Base-by-base conservation (phyloP, 1,140 invertebrate genomes). In the Reticulitermes speratus region DNA sequence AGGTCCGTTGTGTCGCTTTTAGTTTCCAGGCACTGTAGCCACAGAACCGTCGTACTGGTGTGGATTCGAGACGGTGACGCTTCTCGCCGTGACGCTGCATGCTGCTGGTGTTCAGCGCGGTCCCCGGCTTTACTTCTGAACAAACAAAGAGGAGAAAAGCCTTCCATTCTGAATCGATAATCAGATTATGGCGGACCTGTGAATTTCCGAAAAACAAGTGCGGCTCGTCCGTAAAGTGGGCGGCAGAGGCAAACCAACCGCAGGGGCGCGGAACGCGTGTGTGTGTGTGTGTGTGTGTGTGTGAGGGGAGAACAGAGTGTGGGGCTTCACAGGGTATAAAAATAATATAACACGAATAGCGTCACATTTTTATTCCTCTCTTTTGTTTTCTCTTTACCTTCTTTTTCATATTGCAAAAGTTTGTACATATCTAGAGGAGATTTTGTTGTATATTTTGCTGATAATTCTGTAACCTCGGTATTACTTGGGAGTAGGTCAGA, bases 81-180 rank as follows among this genome's bases (percentile, higher is more conserved):
- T 30, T 2, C 14, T 55, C 65, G 65, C 65, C 25, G 65, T 30
- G 65, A 75, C 65, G 65, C 65, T 75, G 65, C n/a, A 75, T 30
- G n/a, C 65, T 65, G 19, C 2, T 65, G 59, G 59, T 65, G 59
- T 65, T 65, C 59, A 65, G 59, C 21, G 65, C n/a, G 65, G 65
- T 75, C 65, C 65, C 65, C n/a, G n/a, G 65, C 65, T 75, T 75
- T 75, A n/a, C 25, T 75, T 75, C 65, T 75, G 65, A 75, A 75
- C 65, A 75, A 75, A 75, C 65, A 75, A 75, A 75, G 65, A 75
- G 65, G 65, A 75, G 65, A 75, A 75, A 75, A 75, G 65, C 65
- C 65, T 75, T 75, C 65, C 65, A 75, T 75, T 75, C 8, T 75
- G 65, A 75, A 75, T 75, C 65, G 65, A 75, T 75, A 75, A 75